Evolutionary conservation across 2,113 vertebrate species (phyloP).

Genomic region (Hepsetus odoe): DNA sequence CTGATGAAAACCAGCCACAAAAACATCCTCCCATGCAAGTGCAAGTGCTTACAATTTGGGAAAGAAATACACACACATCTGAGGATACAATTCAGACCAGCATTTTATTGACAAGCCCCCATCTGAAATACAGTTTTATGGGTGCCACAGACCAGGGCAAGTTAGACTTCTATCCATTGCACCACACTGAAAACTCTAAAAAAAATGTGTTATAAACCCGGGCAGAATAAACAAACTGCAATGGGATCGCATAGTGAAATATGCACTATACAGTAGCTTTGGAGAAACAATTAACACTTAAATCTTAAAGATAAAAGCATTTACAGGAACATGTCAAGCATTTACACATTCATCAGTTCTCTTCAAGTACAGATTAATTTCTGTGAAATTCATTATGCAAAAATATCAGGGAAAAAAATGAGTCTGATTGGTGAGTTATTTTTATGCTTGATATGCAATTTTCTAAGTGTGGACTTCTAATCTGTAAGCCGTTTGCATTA

Average conservation of each 20-base stretch:
- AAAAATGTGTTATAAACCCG: constrained; percentile 29
- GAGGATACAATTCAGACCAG: constrained; percentile 55
- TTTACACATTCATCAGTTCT: constrained; percentile 38
- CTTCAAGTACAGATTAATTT: constrained; percentile 40
- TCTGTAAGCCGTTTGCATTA: constrained; percentile 11
- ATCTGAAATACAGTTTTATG: constrained; percentile 53
- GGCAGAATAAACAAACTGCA: constrained; percentile 33
- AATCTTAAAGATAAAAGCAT: constrained; percentile 53
- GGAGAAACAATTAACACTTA: constrained; percentile 41
- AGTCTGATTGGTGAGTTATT: constrained; percentile 21
- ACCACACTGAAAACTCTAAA: constrained; percentile 40
- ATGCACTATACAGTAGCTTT: constrained; percentile 38
- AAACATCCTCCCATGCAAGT: constrained; percentile 54
- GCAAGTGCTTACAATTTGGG: constrained; percentile 45
- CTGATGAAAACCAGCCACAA: constrained; percentile 20
- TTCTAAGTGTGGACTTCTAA: constrained; percentile 16
- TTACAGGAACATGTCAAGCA: constrained; percentile 38
- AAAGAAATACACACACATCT: constrained; percentile 58
- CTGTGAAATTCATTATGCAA: constrained; percentile 45
- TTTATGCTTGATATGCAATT: constrained; percentile 18
- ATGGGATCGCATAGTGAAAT: constrained; percentile 48
- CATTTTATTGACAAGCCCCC: constrained; percentile 56
- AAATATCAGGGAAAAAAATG: constrained; percentile 39
- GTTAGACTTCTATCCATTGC: constrained; percentile 44
- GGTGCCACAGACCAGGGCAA: constrained; percentile 43